Evolutionary conservation across 2,888 invertebrate species (phyloP), one percentile per base, ranked within the genome.

Genomic region (Coelinius sp.): DNA sequence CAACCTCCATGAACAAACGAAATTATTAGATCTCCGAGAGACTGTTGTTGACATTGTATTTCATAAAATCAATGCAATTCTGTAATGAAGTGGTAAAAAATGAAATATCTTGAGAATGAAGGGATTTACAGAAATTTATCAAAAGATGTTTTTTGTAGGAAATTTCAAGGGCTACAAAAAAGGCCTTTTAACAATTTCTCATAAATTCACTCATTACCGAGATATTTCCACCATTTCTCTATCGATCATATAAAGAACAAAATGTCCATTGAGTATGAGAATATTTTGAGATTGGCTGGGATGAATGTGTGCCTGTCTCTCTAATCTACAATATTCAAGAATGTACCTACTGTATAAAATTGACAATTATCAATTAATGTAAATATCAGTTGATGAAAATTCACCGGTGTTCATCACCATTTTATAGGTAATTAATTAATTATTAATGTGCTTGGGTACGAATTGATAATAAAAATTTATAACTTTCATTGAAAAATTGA

Each of bases 291-390:
- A 73, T 66, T 76, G 78, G 81, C 82, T 80, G 79, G 73, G 83
- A 80, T 82, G 81, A 74, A 78, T 82, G 82, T 83, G 80, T 83
- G 81, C 56, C 56, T 56, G 56, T 25, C 31, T 49, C 49, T 10
- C 17, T 17, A 38, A 6, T 8, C 38, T 10, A 38, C 38, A n/a
- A 35, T 83, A 83, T 83, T 84, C 83, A 84, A 83, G 79, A 79
- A 81, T 63, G 41, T 63, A 63, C 41, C 63, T 63, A 41, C 22
- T 63, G 63, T 63, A 41, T 63, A 63, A 2, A 63, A 63, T 41
- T 22, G 41, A 0, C 24, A 79, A 81, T 70, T 79, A 82, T 77
- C 81, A 78, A 83, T 83, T 78, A 80, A 76, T 83, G 83, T 84
- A 84, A 81, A 84, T 84, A 84, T 68, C 71, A 56, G 46, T 46